Evolutionary conservation across 2,113 vertebrate species (phyloP), one percentile per base, ranked within the genome.

Genomic region (Lynx canadensis): DNA sequence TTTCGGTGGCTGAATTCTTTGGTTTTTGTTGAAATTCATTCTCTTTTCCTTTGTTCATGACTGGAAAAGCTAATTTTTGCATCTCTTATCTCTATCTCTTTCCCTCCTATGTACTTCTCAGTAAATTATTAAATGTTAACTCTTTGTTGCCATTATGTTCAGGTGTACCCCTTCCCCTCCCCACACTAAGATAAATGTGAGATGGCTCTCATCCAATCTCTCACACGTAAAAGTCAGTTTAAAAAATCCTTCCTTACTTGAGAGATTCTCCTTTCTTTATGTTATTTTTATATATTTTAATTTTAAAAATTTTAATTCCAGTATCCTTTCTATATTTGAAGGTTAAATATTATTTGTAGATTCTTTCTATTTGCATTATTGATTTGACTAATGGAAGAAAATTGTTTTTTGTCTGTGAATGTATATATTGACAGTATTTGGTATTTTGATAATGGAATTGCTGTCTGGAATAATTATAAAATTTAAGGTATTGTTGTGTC

Each of bases 341-440:
- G 7, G n/a, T 84, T 92, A 73, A 89, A 45, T 95, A 80, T 69
- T 29, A 41, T 80, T 84, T 71, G 36, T 88, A 74, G 65, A 84
- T 80, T 95, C 57, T 65, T 95, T 91, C 68, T 80, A 1, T 41
- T 74, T 94, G 50, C 14, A 71, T 79, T 97, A 89, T 86, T 95
- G 90, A 92, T 93, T 95, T 93, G n/a, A 91, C 66, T 94, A 96
- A 96, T 96, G 90, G 87, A 91, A 95, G 81, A 36, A 93, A 94
- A 68, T 74, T 84, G 23, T 65, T 93, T 86, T 92, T 60, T 19
- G 57, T 69, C 71, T 85, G 4, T 76, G 31, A 84, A 23, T 69
- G 5, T 78, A 50, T 69, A 55, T 29, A 18, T 87, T 71, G 71
- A 69, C 25, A 74, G 4, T 78, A 73, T 89, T 94, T 86, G 73